Evolutionary conservation across 2,113 vertebrate genomes (phyloP), one percentile per base, ranked within the genome.

Genomic region (Eclectus roratus): DNA sequence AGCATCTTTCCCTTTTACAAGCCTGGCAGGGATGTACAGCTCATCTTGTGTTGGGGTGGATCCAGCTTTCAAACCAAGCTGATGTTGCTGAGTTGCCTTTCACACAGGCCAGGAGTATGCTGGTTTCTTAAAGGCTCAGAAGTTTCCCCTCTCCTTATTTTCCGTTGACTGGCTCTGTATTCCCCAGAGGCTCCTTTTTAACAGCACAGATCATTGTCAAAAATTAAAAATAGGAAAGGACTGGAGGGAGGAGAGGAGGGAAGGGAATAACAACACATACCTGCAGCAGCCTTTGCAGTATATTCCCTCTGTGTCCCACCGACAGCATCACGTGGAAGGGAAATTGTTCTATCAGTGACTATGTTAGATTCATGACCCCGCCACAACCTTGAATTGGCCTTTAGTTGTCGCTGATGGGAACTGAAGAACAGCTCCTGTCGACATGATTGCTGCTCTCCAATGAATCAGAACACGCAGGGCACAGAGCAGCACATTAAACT

Each of bases 371-470:
- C 98, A 98, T 98, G 98, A 98, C 98, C 98, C 98, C 94, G 94
- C 98, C 97, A 96, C 98, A 98, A 98, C 98, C 98, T 98, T 98
- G 98, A 98, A 98, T 98, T 98, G 98, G 98, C 98, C 98, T 98
- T 98, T 98, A 98, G 98, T 98, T 98, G 98, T 98, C 96, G 96
- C 98, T 98, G 98, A 98, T 98, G 98, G 98, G 98, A 98, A 97
- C 98, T 98, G 98, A 98, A 98, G 98, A 98, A 98, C 98, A 98
- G 98, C 97, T 97, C 98, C 98, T 98, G 98, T 98, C 98, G 97
- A 97, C 97, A 97, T 98, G 98, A 98, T 98, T 98, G 98, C 98
- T 98, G 95, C 98, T 98, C 98, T 98, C 98, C 98, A 98, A 98
- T 98, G 98, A 98, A 98, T 98, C 98, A 98, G 98, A 98, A 98